Evolutionary conservation across 1,140 invertebrate species (phyloP), one percentile per base, ranked within the genome.

Genomic region (Cotesia typhae): DNA sequence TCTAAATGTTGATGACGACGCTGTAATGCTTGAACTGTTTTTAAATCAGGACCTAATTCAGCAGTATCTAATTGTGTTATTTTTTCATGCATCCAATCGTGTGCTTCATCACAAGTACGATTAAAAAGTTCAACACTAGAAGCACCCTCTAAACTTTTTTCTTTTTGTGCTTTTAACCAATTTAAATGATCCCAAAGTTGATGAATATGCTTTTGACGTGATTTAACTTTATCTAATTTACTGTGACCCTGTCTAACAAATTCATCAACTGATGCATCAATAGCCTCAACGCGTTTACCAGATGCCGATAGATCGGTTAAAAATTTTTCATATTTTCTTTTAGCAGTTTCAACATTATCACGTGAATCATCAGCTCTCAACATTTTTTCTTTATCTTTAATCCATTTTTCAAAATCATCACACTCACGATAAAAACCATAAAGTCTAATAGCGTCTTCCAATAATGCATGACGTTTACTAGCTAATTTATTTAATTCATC

Each of bases 401-500:
- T 97, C 98, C 98, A 99, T 75, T 93, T 93, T 85, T 98, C 97
- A 84, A 99, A 98, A 83, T 98, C 96, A 81, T 98, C 96, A 87
- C 97, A 99, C 82, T 99, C 97, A n/a, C 94, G 90, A 84, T 97
- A 97, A 88, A 99, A 99, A 38, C 93, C 93, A 84, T 96, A 98
- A 14, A 99, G 87, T 74, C 94, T 91, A 70, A 98, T 96, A 0
- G 97, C 94, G 83, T 99, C 97, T 77, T 97, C 95, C 7, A 99
- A 88, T 37, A 96, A 90, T 0, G 92, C 90, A 74, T 94, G 92
- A 1, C 97, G 89, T 61, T 92, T 90, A 61, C 90, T 85, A 2
- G 96, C 95, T 71, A 97, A 88, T 76, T 95, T 91, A 74, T 93
- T 89, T 1, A 99, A 89, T 74, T 96, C 91, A 36, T 89, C 88